A percentile compares a stretch with the other conserved stretches of the same genome.
Conservation (phyloP, 2,888 invertebrate species). For the Tinea semifulvella region DNA sequence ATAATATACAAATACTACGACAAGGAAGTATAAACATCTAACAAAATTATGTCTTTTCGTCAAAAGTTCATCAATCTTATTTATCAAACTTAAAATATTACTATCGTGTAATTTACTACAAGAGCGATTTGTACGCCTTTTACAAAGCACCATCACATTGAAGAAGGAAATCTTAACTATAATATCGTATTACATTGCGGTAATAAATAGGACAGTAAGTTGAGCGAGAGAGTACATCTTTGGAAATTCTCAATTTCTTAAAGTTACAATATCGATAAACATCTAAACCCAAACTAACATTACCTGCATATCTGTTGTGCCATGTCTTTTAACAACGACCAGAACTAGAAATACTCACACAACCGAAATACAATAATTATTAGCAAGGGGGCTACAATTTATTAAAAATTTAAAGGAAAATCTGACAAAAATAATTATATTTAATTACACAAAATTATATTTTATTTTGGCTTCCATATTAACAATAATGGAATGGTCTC, state of each 20-base stretch:
- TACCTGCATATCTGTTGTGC: no score
- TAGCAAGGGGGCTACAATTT: no score
- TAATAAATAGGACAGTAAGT: conserved; percentile 20
- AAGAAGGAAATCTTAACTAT: conserved; percentile 9
- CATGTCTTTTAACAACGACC: no score
- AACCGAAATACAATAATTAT: no score
- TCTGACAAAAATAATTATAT: conserved; percentile 60
- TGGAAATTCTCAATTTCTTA: conserved; percentile 59
- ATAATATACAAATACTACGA: neutral
- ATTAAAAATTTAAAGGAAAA: conserved; percentile 49
- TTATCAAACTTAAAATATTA: conserved; percentile 1
- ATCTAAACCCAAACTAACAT: no score
- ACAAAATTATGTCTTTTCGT: conserved; percentile 4
- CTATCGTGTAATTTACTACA: neutral
- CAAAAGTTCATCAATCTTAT: neutral
- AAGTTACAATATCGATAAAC: conserved; percentile 48
- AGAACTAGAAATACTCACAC: no score
- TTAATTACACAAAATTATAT: conserved; percentile 61
- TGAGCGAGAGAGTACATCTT: conserved; percentile 63
- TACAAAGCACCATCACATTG: conserved; percentile 6
- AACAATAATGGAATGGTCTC: conserved; percentile 61
- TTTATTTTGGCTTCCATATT: conserved; percentile 63
- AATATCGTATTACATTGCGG: neutral
- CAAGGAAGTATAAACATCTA: neutral
- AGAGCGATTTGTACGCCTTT: conserved; percentile 7